Percentiles rank a stretch among this genome's conserved stretches.
phyloP scores from a whole-genome alignment of 2,888 invertebrate species.

The Melipona bicolor region DNA sequence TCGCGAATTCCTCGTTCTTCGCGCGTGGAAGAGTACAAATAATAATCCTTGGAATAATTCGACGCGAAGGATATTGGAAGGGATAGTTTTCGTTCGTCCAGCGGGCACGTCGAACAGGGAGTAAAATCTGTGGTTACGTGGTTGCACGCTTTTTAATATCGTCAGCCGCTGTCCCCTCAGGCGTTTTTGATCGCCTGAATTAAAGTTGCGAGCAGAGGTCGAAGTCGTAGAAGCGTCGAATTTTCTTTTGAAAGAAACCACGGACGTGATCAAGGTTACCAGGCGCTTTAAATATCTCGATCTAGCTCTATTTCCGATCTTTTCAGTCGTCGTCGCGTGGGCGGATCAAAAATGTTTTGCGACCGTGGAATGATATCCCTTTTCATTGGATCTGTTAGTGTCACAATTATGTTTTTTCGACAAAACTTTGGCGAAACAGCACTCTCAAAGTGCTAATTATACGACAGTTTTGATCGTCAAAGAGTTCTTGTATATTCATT shows the following conservation, averaged over 20 bases:
- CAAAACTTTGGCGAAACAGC: neutral
- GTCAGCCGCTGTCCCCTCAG: neutral
- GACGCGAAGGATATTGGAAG: neutral
- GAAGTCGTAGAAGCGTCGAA: neutral
- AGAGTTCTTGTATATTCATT: neutral
- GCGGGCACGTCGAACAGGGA: no score
- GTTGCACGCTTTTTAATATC: neutral
- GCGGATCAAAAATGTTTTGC: neutral
- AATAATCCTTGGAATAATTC: neutral
- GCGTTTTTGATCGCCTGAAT: neutral
- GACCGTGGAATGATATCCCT: neutral
- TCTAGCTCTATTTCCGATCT: neutral
- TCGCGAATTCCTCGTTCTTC: no score
- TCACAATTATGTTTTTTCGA: neutral
- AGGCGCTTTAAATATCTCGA: neutral
- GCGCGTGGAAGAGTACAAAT: neutral
- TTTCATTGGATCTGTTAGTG: neutral
- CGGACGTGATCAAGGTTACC: neutral
- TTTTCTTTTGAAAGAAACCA: neutral
- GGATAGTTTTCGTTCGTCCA: no score
- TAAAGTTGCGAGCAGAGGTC: neutral
- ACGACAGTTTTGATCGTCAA: conserved; percentile 20
- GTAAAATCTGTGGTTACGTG: neutral
- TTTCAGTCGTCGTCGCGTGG: neutral
- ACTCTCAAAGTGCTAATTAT: neutral